Conservation (phyloP, 2,888 invertebrate genomes). For the Melanargia galathea region DNA sequence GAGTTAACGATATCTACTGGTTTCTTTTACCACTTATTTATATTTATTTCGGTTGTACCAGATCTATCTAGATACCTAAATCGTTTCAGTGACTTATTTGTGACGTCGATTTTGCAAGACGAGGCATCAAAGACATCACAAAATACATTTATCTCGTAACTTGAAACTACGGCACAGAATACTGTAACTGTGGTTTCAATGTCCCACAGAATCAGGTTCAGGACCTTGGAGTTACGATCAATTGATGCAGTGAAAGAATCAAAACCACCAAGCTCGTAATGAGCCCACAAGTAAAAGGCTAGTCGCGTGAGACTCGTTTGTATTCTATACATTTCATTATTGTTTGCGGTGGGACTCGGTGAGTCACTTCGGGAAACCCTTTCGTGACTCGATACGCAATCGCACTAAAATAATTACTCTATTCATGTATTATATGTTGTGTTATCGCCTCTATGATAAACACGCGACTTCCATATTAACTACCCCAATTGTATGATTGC, state of each 20-base stretch:
- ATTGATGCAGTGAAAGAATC: neutral
- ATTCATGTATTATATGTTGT: conserved; percentile 54
- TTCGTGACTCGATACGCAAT: conserved; percentile 77
- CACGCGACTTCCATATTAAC: conserved; percentile 41
- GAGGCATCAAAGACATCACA: too few relatives aligned
- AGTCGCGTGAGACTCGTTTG: conserved; percentile 29
- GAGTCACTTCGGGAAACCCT: conserved; percentile 78
- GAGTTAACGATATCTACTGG: too few relatives aligned
- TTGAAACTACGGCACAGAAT: too few relatives aligned
- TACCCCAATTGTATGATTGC: conserved; percentile 30
- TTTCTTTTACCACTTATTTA: too few relatives aligned
- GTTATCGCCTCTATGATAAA: conserved; percentile 48
- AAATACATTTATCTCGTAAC: too few relatives aligned
- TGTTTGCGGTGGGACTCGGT: conserved; percentile 36
- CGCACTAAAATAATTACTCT: conserved; percentile 64
- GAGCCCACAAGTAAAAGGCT: conserved; percentile 26
- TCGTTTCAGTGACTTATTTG: neutral
- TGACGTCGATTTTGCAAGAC: neutral
- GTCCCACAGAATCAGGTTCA: too few relatives aligned
- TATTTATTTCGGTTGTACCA: neutral
- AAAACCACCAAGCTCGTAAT: conserved; percentile 7
- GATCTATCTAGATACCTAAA: neutral
- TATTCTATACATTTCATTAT: conserved; percentile 37
- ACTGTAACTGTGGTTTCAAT: too few relatives aligned
- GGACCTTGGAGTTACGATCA: neutral